Evolutionary conservation across 2,888 invertebrate species (phyloP).

Genomic region (Himalopsyche kuldschensis): DNA sequence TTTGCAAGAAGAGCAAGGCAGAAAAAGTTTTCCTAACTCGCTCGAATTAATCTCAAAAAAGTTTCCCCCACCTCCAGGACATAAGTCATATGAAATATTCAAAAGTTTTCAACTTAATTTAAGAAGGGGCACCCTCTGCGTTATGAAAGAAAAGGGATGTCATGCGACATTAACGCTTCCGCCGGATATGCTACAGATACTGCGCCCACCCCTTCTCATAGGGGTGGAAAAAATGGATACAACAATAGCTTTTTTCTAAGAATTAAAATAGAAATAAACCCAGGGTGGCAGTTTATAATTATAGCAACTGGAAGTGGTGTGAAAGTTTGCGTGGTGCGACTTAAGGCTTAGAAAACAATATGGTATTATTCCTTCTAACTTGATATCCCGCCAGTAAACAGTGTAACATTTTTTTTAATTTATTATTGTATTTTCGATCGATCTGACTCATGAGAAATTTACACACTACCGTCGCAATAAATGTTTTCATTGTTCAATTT

Average conservation of each 20-base stretch:
- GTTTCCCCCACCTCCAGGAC: slow-evolving; percentile 5
- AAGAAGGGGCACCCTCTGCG: slow-evolving; percentile 10
- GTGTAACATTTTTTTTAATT: too few relatives aligned
- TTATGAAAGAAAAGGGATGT: slow-evolving; percentile 16
- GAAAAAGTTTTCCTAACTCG: neutral
- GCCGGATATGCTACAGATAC: neutral
- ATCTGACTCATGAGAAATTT: too few relatives aligned
- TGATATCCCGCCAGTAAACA: too few relatives aligned
- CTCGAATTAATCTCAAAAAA: slow-evolving; percentile 17
- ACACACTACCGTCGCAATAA: too few relatives aligned
- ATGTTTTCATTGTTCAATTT: too few relatives aligned
- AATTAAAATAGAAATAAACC: neutral
- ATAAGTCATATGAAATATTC: slow-evolving; percentile 29
- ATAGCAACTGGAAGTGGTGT: neutral
- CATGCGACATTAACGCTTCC: slow-evolving; percentile 28
- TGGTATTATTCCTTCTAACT: too few relatives aligned
- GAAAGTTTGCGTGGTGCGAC: neutral
- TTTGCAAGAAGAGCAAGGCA: neutral
- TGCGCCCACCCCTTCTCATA: neutral
- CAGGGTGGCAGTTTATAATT: neutral
- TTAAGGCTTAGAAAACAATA: too few relatives aligned
- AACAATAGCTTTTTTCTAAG: neutral
- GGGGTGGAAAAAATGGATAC: neutral
- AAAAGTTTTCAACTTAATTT: slow-evolving; percentile 28
- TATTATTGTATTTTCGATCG: too few relatives aligned